These are phyloP conservation scores for Meiosimyza platycephala DNA, from an alignment of 2,888 invertebrate genomes.

Conservation along the genomic window DNA sequence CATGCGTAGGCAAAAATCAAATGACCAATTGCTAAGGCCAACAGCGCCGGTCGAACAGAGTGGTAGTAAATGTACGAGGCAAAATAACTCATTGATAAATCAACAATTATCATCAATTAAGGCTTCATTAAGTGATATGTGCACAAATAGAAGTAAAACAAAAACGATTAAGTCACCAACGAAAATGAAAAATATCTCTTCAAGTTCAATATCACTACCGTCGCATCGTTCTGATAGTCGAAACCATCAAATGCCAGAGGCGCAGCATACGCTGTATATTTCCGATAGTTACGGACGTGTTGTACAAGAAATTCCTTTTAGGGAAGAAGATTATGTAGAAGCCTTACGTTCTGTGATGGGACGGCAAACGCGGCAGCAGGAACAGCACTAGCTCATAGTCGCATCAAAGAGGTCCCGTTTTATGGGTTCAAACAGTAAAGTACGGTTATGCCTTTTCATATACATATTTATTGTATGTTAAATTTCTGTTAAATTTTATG, in stretches of 20 bases:
- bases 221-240: slow-evolving; percentile 13
- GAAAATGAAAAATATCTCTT: slow-evolving; percentile 24
- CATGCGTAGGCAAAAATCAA: slow-evolving; percentile 29
- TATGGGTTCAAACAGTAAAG: slow-evolving; percentile 13
- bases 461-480: not conserved
- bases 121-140: not conserved
- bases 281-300: slow-evolving; percentile 41
- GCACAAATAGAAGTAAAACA: not conserved
- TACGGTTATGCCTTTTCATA: not conserved
- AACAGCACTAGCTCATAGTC: not conserved
- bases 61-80: no score
- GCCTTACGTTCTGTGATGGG: slow-evolving; percentile 30
- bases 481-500: not conserved
- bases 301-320: slow-evolving; percentile 43
- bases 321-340: slow-evolving; percentile 40
- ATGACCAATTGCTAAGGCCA: not conserved
- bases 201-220: slow-evolving; percentile 18
- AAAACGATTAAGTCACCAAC: not conserved
- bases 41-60: not conserved
- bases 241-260: slow-evolving; percentile 27
- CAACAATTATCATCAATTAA: not conserved
- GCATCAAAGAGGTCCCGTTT: not conserved
- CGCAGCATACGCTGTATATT: slow-evolving; percentile 41
- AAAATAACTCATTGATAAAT: no score
- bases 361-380: no score